Evolutionary conservation across 2,797 vertebrate species (phyloP), one percentile per base, ranked within the genome.

Genomic region (Pachyuromys duprasi): DNA sequence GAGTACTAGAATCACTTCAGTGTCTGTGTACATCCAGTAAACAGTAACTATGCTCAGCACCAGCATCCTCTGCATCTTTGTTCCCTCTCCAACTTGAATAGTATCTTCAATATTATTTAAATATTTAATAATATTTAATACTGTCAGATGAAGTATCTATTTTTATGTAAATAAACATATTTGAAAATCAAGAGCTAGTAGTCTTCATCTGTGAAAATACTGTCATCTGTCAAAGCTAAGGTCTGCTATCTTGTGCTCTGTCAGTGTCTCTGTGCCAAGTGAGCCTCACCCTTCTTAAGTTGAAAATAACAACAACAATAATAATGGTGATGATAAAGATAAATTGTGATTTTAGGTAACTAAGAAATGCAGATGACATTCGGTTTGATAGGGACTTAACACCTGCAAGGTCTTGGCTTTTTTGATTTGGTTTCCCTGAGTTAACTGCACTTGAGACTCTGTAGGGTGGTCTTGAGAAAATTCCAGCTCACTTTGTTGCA

Each of bases 121-220:
- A n/a, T n/a, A n/a, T n/a, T n/a, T n/a, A 89, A 94, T 93, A 86
- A 17, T 79, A 1, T 67, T 75, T n/a, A 84, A 82, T 24, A 55
- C 4, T 39, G 18, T 76, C 62, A 90, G 70, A 82, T 42, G 24
- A 5, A 94, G 57, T 86, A 53, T 18, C 17, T 15, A 14, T 86
- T 28, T 89, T 3, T 49, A 18, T 31, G 62, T 49, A 88, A 72
- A 78, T 82, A 28, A 89, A 74, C 33, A 17, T 31, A 26, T 72
- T 76, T 80, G 76, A 22, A 57, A 88, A 76, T 55, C 45, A 14
- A 67, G 53, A 89, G 4, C 39, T 75, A 28, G 39, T 83, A 55
- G 57, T 88, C 33, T 90, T 93, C 81, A 63, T 20, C 57, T 94
- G 6, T 42, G 36, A 87, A 82, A n/a, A 84, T 28, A 18, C 18